Base-by-base conservation (phyloP, 2,113 vertebrate species). In the Gopherus flavomarginatus region DNA sequence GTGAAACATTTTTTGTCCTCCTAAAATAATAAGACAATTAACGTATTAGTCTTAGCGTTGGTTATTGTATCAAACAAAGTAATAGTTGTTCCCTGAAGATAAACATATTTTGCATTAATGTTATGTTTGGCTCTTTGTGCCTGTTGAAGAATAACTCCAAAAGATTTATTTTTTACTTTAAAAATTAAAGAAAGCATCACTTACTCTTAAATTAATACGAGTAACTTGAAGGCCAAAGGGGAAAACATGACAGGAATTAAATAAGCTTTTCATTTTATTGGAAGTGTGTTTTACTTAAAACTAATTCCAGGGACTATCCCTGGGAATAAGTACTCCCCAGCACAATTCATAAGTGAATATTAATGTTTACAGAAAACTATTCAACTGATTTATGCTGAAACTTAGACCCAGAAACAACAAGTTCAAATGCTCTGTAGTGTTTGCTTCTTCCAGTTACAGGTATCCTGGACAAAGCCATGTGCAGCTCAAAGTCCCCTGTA, bases 1-100 rank as follows among this genome's bases (percentile, higher is more conserved):
- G 97, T 97, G 95, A 99, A 99, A 98, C 99, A 99, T 94, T 99
- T 99, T 98, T 99, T 99, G 98, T 99, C 99, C 96, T 99, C 99
- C 99, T 99, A 97, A 95, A 98, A 98, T 89, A 88, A 98, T 96
- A 94, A 56, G 79, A 89, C 16, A 83, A 50, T 88, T 80, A 50
- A 22, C 69, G 88, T 85, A 80, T 89, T 47, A 97, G 81, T 92
- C 49, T 72, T 95, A 87, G 62, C 62, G 90, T 97, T 92, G 86
- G 96, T 57, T 87, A 96, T 97, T 96, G 80, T 53, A 93, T 81
- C 80, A 17, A 3, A 42, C 81, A 44, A 86, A 83, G 93, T 89
- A 95, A 93, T 89, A 87, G 79, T 90, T 96, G 96, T 47, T 97
- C 97, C 96, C 94, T 97, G 95, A 65, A 96, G 96, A 97, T 97